Conservation (phyloP, 1,140 invertebrate genomes). For the Caenorhabditis tropicalis region DNA sequence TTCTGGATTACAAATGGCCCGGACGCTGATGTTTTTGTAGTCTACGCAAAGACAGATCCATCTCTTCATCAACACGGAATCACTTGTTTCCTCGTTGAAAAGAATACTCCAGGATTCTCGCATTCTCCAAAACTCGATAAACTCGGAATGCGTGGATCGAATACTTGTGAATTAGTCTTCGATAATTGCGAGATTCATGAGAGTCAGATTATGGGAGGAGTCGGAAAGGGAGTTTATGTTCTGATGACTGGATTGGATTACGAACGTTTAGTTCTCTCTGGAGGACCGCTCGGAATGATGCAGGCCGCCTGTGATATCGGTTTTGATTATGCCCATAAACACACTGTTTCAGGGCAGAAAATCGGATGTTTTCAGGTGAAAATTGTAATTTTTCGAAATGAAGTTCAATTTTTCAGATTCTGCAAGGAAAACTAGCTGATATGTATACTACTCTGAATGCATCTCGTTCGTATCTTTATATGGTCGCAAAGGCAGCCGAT, state of each 20-base stretch:
- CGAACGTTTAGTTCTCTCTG: conserved; percentile 86
- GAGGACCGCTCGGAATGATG: conserved; percentile 79
- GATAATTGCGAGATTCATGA: conserved; percentile 89
- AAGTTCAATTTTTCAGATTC: conserved; percentile 75
- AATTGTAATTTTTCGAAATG: background rate
- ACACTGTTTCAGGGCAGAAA: conserved; percentile 87
- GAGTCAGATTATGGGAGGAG: conserved; percentile 82
- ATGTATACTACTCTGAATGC: conserved; percentile 91
- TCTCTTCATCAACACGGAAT: conserved; percentile 89
- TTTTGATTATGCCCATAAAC: conserved; percentile 91
- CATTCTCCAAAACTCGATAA: conserved; percentile 90
- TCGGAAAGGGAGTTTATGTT: conserved; percentile 93
- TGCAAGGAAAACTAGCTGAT: conserved; percentile 90
- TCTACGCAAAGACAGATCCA: conserved; percentile 92
- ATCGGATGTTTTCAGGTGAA: conserved; percentile 91
- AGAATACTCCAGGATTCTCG: conserved; percentile 84
- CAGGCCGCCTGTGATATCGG: conserved; percentile 91
- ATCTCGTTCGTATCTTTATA: conserved; percentile 88
- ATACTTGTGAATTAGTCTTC: conserved; percentile 92
- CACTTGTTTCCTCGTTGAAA: conserved; percentile 52
- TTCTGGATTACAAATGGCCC: conserved; percentile 99
- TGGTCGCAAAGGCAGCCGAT: conserved; percentile 83
- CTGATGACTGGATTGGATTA: conserved; percentile 94
- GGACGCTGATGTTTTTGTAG: conserved; percentile 90
- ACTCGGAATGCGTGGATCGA: conserved; percentile 95